Base-by-base conservation (phyloP, 2,888 invertebrate species). In the Hyles lineata region DNA sequence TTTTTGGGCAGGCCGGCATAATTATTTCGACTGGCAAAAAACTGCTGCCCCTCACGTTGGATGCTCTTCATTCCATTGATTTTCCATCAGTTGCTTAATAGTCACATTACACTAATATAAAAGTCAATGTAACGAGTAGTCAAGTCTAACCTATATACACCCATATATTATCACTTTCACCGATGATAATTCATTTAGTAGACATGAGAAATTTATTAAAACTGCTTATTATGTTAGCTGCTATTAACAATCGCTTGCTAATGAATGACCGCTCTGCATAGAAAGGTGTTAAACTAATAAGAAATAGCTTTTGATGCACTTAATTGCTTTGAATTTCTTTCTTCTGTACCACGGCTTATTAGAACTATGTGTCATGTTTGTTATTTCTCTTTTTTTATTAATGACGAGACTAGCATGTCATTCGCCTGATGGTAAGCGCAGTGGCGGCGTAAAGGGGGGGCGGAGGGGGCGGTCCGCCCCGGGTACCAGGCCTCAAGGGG, bases 271-370 rank as follows among this genome's bases (percentile, higher is more conserved):
- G 23, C 67, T 15, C 15, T 67, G 50, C n/a, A 15, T 50, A 50
- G 43, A 67, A 67, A 67, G 50, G 67, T 67, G 67, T 50, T 21
- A 67, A 67, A 17, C 23, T 23, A 5, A 50, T 67, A 15, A 50
- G 6, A 50, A 50, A 23, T 50, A 43, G 1, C 17, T 67, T 50
- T 19, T 67, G 50, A 21, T 55, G n/a, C 55, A n/a, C 17, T 55
- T 17, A n/a, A 17, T 55, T 55, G 55, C n/a, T 55, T 43, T 43
- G 15, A 43, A 43, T 43, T 55, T 55, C 55, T 55, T n/a, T 55
- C 55, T 52, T 19, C 17, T 52, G 17, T 52, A 17, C 17, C 52
- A 17, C 19, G 5, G 15, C 4, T 52, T 52, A 52, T 17, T 52
- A 52, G 52, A 52, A 52, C 11, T 35, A 35, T 35, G 35, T 35